phyloP scores from a whole-genome alignment of 2,797 vertebrate species.

The Pseudotriccus pelzelni region DNA sequence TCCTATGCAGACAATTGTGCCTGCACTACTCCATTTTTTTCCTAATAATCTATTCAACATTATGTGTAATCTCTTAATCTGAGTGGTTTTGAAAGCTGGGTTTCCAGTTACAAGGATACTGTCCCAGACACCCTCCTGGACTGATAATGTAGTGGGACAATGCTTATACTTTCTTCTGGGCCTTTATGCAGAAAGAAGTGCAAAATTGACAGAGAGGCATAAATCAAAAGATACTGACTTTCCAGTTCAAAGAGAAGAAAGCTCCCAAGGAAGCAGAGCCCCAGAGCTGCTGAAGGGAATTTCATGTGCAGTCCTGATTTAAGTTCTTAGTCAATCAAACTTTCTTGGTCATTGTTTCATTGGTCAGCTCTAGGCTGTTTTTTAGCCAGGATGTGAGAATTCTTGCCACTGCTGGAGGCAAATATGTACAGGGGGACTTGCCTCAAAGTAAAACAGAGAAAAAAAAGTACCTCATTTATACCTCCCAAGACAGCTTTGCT shows the following conservation, averaged over 20 bases:
- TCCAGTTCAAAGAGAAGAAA: not conserved
- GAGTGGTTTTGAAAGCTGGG: not conserved
- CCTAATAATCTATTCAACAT: not conserved
- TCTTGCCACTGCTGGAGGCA: not conserved
- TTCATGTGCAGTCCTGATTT: not conserved
- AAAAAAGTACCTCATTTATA: not conserved
- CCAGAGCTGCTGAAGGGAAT: not conserved
- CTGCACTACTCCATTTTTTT: not conserved
- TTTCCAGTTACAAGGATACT: not conserved
- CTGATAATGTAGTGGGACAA: not conserved
- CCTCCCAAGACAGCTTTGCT: not conserved
- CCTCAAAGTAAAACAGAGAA: not conserved
- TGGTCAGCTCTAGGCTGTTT: not conserved
- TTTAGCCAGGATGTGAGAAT: not conserved
- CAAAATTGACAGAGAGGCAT: not conserved
- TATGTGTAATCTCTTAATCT: not conserved
- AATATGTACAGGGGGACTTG: not conserved
- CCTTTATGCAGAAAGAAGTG: not conserved
- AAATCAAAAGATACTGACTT: not conserved
- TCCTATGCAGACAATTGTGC: not conserved
- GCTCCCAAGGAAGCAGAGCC: not conserved
- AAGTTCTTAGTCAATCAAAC: not conserved
- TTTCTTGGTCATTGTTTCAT: not conserved
- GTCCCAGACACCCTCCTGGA: not conserved
- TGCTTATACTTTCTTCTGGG: not conserved